phyloP scores from a whole-genome alignment of 2,113 vertebrate species.

The Xenus cinereus region DNA sequence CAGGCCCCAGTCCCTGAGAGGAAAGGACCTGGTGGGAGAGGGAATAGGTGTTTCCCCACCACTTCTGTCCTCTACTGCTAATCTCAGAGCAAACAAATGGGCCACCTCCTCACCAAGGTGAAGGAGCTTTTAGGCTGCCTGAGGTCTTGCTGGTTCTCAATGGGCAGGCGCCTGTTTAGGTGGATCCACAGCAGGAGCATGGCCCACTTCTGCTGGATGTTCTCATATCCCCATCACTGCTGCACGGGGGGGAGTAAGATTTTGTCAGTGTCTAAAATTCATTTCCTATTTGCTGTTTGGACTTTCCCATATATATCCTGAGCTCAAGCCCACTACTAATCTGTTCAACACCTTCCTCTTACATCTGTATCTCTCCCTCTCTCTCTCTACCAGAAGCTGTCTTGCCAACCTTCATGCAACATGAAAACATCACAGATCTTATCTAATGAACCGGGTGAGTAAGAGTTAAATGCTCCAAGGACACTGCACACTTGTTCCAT shows the following conservation, averaged over 20 bases:
- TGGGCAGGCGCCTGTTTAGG: background rate
- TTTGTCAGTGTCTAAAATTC: background rate
- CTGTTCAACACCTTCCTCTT: background rate
- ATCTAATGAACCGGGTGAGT: background rate
- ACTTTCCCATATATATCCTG: background rate
- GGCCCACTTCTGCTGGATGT: rapidly evolving
- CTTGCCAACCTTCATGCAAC: background rate
- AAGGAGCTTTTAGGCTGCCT: background rate
- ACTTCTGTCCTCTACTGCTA: background rate
- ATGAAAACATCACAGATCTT: background rate
- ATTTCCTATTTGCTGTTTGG: background rate
- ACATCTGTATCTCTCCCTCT: background rate
- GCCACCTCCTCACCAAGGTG: background rate
- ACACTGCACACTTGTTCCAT: background rate
- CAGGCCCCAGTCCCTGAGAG: background rate
- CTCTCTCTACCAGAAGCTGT: background rate
- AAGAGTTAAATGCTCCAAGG: background rate
- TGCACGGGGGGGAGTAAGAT: background rate
- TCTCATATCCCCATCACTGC: background rate
- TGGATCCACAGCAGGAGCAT: background rate
- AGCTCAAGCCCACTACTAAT: background rate
- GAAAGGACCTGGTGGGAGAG: background rate
- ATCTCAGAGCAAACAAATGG: background rate
- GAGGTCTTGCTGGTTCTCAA: background rate
- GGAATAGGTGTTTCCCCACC: background rate